Percentiles rank a stretch among this genome's conserved stretches.
Evolutionary conservation across 2,888 invertebrate genomes (phyloP).

Genomic region (Pristionchus arcanus): DNA sequence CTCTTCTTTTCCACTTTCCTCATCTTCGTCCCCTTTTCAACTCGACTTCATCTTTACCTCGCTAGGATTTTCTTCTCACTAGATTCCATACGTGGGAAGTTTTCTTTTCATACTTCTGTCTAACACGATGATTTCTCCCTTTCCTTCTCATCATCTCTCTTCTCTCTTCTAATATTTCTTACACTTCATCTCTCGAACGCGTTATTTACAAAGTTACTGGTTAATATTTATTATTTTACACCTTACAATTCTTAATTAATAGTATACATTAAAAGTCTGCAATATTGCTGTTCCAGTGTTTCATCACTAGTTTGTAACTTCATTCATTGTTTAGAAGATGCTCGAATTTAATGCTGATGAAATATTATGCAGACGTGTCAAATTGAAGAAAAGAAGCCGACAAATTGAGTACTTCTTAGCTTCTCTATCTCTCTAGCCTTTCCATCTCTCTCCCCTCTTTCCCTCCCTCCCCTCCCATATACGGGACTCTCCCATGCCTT

Average conservation of each 20-base stretch:
- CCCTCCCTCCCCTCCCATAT: background rate
- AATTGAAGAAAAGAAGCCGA: background rate
- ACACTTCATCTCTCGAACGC: background rate
- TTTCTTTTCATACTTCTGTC: background rate
- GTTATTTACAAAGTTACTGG: background rate
- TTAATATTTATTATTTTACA: background rate
- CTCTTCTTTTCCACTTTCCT: background rate
- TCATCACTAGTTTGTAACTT: background rate
- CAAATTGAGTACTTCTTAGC: background rate
- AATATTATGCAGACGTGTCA: background rate
- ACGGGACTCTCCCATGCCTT: background rate
- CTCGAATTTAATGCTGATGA: background rate
- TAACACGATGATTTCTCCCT: background rate
- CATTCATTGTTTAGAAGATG: background rate
- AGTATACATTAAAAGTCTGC: background rate
- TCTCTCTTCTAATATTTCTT: background rate
- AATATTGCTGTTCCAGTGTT: background rate
- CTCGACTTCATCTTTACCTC: background rate
- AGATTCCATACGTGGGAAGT: background rate
- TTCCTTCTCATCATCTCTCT: background rate
- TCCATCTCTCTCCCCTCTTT: background rate
- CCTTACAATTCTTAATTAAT: background rate
- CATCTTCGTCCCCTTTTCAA: background rate
- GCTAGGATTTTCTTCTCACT: constrained; percentile 7
- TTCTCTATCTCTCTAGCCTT: constrained; percentile 3